Conservation (phyloP, 2,113 vertebrate genomes). For the Melanocharis versteri region DNA sequence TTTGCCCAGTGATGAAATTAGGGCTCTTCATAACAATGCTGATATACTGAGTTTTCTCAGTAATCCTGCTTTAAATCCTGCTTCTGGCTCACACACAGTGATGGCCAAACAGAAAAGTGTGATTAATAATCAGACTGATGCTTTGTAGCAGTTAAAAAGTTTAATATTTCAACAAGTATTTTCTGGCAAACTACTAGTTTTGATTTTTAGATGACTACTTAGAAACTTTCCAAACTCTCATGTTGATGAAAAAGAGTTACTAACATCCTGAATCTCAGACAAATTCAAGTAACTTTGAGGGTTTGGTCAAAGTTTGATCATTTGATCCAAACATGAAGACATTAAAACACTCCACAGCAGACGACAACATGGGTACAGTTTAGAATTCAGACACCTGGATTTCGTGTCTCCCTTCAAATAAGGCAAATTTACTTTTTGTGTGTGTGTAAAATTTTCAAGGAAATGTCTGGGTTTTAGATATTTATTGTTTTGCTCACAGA, state of each 20-base stretch:
- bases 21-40: background rate
- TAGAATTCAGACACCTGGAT: background rate
- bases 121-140: background rate
- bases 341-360: background rate
- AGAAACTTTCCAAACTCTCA: background rate
- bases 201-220: background rate
- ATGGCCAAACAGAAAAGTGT: background rate
- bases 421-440: background rate
- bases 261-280: background rate
- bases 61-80: background rate
- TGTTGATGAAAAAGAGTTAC: too few relatives aligned
- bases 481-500: background rate
- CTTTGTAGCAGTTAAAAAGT: background rate
- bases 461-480: rapidly evolving
- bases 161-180: background rate
- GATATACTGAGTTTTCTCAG: background rate
- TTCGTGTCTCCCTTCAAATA: background rate
- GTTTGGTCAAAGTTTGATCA: background rate
- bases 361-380: background rate
- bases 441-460: rapidly evolving
- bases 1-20: background rate
- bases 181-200: background rate
- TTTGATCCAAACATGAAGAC: background rate
- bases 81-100: background rate
- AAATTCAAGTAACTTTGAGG: background rate